Conservation (phyloP, 2,113 vertebrate genomes). For the Labeo catla region DNA sequence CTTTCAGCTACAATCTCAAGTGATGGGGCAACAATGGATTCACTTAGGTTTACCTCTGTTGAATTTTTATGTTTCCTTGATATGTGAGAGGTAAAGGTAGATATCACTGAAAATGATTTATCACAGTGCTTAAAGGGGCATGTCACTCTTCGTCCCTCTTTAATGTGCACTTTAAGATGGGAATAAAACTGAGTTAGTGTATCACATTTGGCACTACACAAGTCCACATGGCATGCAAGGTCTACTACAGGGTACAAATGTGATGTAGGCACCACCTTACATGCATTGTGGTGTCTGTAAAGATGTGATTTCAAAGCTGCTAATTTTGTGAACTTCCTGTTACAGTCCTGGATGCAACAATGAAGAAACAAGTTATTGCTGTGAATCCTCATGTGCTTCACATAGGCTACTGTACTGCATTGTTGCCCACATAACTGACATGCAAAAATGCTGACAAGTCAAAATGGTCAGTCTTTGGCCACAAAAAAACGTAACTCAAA, state of each 20-base stretch:
- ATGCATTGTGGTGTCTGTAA: not conserved
- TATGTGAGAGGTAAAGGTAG: not conserved
- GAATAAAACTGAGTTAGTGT: slow-evolving; percentile 10
- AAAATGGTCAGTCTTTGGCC: not conserved
- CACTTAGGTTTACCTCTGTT: not conserved
- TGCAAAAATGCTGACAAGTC: not conserved
- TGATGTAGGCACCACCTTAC: slow-evolving; percentile 3
- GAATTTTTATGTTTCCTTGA: slow-evolving; percentile 1
- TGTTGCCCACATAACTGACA: not conserved
- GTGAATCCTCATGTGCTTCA: too few species aligned
- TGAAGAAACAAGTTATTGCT: too few species aligned
- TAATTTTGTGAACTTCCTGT: not conserved
- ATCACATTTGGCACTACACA: slow-evolving; percentile 12
- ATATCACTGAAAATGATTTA: not conserved
- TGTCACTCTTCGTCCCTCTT: not conserved
- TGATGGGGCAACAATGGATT: slow-evolving; percentile 5
- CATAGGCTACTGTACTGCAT: too few species aligned
- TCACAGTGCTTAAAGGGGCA: slow-evolving; percentile 12
- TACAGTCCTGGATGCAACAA: not conserved
- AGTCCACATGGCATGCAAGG: not conserved
- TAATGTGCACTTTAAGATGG: slow-evolving; percentile 16
- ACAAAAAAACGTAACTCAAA: not conserved
- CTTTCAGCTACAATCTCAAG: not conserved
- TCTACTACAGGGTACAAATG: not conserved
- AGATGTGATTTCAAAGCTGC: not conserved